Evolutionary conservation across 2,888 invertebrate genomes (phyloP), one percentile per base, ranked within the genome.

Genomic region (Belgica antarctica): DNA sequence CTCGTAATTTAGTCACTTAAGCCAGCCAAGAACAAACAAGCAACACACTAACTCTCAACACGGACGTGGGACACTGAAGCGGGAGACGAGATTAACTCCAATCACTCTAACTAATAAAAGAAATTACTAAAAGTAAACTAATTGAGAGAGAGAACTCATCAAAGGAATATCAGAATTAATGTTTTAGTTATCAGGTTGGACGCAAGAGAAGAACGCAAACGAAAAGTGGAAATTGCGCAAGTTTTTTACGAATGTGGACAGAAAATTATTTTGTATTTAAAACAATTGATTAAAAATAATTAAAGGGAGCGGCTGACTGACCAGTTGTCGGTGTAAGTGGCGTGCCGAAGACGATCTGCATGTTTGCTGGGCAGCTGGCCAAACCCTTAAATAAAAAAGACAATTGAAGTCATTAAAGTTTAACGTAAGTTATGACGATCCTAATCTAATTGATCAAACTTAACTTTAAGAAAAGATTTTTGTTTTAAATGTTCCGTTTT

Each of bases 1-100:
- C 88, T 94, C 79, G 93, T 94, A 82, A 92, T 94, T 82, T 94
- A 77, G 78, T 57, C 69, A 28, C 57, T 27, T 19, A 47, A 28
- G 7, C 19, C 22, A 19, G 19, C 24, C 24, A 15, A 22, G 17
- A 22, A 19, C 2, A 52, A n/a, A n/a, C n/a, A n/a, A n/a, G n/a
- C n/a, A n/a, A n/a, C n/a, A n/a, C n/a, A 5, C 41, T 41, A 41
- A 41, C 41, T n/a, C 41, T n/a, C n/a, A 41, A n/a, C n/a, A 15
- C 41, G 41, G 41, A n/a, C 41, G 10, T 10, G 15, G 41, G 41
- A n/a, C n/a, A n/a, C n/a, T n/a, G n/a, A 15, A 10, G 41, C 2
- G 5, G 41, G 41, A n/a, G 10, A 41, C 2, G 15, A 12, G 41
- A 41, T 41, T 41, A 41, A 41, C 41, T 41, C n/a, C 41, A 41